Base-by-base conservation (phyloP, 2,797 vertebrate genomes). In the Sebastes vulpes region DNA sequence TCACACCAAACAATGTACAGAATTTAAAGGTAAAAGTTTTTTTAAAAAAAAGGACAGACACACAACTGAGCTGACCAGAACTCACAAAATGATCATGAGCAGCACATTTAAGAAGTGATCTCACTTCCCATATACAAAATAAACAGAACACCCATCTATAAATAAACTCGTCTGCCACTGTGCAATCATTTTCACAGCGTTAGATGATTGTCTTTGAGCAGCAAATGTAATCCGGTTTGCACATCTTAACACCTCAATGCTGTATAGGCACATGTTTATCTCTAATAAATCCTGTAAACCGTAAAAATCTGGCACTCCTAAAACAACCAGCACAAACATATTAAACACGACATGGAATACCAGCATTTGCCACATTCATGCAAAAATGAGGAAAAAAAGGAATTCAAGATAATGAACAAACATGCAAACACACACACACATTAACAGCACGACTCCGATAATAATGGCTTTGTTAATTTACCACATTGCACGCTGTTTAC, bases 401-500 rank as follows among this genome's bases (percentile, higher is more conserved):
- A 68, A 56, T 68, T 65, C 2, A 29, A 56, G 25, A 59, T 53
- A 69, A 38, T 58, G 8, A 84, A 68, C 50, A 83, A 79, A 59
- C 74, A 75, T 87, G 87, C 88, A 71, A 52, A 89, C 66, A 71
- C 21, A 64, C 48, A 59, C 38, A 42, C 38, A 46, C 61, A 83
- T 20, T 54, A 69, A 83, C 26, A 81, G 18, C 9, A 21, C 31
- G 7, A 48, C 46, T 48, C 46, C 3, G 38, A 68, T 50, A 68
- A 67, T 57, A 64, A 83, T 75, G 53, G 50, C 66, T 85, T 81
- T 74, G 73, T 71, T 65, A 28, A 65, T 77, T 75, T 26, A 73
- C 6, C 26, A 53, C 21, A 6, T 79, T 48, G 48, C 50, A 54
- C 86, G 66, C 93, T 86, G 90, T 93, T 67, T 10, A 95, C 93